Evolutionary conservation across 2,113 vertebrate genomes (phyloP), one percentile per base, ranked within the genome.

Genomic region (Pipra filicauda): DNA sequence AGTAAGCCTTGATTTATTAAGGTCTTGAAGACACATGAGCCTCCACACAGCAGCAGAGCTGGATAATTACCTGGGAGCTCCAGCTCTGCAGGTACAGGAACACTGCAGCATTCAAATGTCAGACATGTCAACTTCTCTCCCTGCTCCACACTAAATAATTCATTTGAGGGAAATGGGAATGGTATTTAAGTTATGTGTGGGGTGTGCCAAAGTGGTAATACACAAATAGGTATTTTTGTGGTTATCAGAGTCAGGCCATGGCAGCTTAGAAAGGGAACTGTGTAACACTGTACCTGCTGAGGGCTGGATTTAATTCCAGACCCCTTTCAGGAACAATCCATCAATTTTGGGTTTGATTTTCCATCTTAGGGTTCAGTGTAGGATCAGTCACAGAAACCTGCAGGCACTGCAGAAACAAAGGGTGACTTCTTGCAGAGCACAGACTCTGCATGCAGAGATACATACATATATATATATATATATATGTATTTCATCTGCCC

Each of bases 361-460:
- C 82, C 55, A 9, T 70, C 35, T 55, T 52, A 27, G 11, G 24
- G 23, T 46, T 89, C 71, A 85, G 17, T 59, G 43, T 41, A 13
- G 44, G 35, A 58, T 67, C 2, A 3, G 31, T 61, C 33, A 51
- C 51, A 52, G 37, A 69, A 94, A 74, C 31, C 30, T 1, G 2
- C 23, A 80, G 16, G 21, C 1, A 1, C 57, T 41, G 54, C 43
- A 70, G 33, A 55, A 91, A 86, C 85, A 83, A 89, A 91, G 61
- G 55, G 13, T 0, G 0, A 18, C 52, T 49, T 35, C n/a, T 69
- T 15, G 6, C 16, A 44, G n/a, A 70, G 64, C 55, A 18, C 4
- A 2, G 51, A 65, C 54, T 5, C 54, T 67, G 52, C 2, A 0
- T 58, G 70, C 49, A 35, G 66, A 31, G 66, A 31, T 72, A 65